Conservation (phyloP, 2,113 vertebrate species). For the Megaleporinus macrocephalus region DNA sequence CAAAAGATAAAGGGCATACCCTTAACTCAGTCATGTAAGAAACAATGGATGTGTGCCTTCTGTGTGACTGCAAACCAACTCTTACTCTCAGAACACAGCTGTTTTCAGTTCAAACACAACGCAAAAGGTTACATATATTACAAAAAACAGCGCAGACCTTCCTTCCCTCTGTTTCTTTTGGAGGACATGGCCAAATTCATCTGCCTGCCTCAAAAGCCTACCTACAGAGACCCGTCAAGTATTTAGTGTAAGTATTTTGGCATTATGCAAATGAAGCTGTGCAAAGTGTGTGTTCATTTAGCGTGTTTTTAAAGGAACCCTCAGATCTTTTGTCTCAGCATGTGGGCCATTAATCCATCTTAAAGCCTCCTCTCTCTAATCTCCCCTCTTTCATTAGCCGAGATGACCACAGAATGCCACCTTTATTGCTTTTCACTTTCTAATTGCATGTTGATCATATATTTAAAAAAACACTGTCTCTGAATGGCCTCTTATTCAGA, state of each 20-base stretch:
- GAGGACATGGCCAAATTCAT: not conserved
- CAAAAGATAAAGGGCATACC: constrained; percentile 38
- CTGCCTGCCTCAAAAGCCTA: constrained; percentile 33
- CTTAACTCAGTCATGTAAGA: constrained; percentile 32
- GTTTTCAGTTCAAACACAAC: constrained; percentile 51
- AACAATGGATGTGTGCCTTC: constrained; percentile 23
- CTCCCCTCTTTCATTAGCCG: constrained; percentile 80
- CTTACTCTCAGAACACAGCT: constrained; percentile 50
- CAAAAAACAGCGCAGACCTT: constrained; percentile 33
- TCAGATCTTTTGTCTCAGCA: constrained; percentile 76
- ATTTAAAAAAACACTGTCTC: constrained; percentile 61
- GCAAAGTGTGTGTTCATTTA: constrained; percentile 61
- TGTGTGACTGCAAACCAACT: constrained; percentile 49
- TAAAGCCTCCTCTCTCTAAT: constrained; percentile 80
- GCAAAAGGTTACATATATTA: constrained; percentile 47
- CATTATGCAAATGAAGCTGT: constrained; percentile 57
- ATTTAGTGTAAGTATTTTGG: constrained; percentile 50
- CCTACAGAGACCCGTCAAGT: constrained; percentile 19
- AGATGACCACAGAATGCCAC: constrained; percentile 73
- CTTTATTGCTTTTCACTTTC: constrained; percentile 77
- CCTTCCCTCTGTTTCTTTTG: constrained; percentile 17
- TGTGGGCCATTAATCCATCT: constrained; percentile 75
- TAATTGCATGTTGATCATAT: constrained; percentile 73
- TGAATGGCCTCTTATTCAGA: constrained; percentile 55
- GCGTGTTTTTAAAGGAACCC: constrained; percentile 65